Base-by-base conservation (phyloP, 2,888 invertebrate genomes). In the Helicoverpa assulta region DNA sequence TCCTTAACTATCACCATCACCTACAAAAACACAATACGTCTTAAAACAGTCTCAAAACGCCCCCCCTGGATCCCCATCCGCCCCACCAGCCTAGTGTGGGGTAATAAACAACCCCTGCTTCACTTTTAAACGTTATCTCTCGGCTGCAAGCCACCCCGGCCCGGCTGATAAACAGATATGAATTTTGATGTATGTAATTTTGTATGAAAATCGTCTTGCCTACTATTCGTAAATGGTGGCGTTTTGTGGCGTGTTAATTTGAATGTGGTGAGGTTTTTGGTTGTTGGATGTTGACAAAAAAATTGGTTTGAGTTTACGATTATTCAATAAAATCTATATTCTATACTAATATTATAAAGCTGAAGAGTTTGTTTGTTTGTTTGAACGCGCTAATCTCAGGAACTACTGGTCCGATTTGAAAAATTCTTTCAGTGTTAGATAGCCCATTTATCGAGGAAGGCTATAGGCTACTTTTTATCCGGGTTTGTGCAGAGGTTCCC, bases 121-220 rank as follows among this genome's bases (percentile, higher is more conserved):
- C 86, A 87, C 87, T 88, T 89, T 87, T 84, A 83, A 78, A 71
- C 85, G 83, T 88, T 90, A 90, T 90, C 90, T 87, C 75, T 53
- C 47, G 76, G 73, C 57, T 88, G 89, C 90, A 89, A 88, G 87
- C 76, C 77, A 73, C 71, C 66, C 62, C 66, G 79, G 74, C 78
- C 71, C 65, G 76, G 62, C 64, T 70, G 86, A 85, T 88, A 77
- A 71, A 77, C 67, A 85, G 89, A 90, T 89, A 89, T 85, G 86
- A 82, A 88, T 84, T 88, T 87, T 88, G 88, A 89, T 88, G 86
- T 84, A 83, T 85, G 81, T 81, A 69, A 77, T 84, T 81, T 77
- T 81, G 81, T 84, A 82, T 78, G 81, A 68, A 78, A 76, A 78
- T 80, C 56, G 64, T 80, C 78, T 78, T 61, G 61, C 53, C 43